Conservation (phyloP, 2,113 vertebrate genomes). For the Fregata magnificens region DNA sequence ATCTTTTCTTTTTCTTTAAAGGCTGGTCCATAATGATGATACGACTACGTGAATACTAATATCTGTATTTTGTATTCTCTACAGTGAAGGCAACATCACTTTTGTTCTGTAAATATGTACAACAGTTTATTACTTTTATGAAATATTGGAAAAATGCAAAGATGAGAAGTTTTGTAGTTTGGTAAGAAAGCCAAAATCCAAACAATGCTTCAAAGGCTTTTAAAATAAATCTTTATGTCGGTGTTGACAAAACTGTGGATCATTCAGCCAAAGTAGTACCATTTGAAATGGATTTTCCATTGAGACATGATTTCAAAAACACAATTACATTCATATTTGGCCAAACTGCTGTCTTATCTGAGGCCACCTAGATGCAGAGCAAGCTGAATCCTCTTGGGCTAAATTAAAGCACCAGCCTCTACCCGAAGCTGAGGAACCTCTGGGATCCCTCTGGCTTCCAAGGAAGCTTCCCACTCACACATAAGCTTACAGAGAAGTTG, state of each 20-base stretch:
- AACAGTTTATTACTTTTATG: slow-evolving; percentile 8
- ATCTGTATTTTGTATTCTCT: slow-evolving; percentile 30
- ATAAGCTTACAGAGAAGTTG: neutral
- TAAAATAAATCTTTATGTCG: slow-evolving; percentile 58
- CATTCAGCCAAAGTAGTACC: neutral
- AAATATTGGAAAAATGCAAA: slow-evolving; percentile 28
- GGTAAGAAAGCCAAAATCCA: slow-evolving; percentile 38
- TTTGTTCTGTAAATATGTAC: slow-evolving; percentile 4
- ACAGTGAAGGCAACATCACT: neutral
- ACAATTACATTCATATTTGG: neutral
- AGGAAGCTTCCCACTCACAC: neutral
- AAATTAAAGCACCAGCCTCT: neutral
- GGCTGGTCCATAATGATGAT: neutral
- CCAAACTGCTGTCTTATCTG: neutral
- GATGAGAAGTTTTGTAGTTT: neutral
- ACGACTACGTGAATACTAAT: slow-evolving; percentile 46
- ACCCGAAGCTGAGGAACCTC: accelerated
- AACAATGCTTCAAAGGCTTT: slow-evolving; percentile 54
- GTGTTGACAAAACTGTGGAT: slow-evolving; percentile 26
- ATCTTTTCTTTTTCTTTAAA: slow-evolving; percentile 23
- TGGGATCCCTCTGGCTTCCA: neutral
- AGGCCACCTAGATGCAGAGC: neutral
- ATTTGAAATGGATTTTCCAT: neutral
- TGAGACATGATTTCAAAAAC: neutral
- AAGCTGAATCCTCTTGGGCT: neutral